Conservation (phyloP, 2,888 invertebrate species). For the Actias luna region DNA sequence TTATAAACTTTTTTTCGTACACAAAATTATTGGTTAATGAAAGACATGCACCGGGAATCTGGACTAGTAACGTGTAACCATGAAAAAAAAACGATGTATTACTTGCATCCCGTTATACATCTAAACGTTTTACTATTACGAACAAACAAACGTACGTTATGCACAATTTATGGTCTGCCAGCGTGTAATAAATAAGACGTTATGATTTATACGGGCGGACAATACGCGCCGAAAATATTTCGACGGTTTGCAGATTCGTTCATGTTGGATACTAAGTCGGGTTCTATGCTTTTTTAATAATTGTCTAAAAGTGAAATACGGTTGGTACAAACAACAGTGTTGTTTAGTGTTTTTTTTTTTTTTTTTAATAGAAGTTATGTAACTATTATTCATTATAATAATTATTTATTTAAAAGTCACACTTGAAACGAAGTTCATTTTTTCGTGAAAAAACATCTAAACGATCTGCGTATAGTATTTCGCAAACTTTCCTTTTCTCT, state of each 20-base stretch:
- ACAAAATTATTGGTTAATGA: not conserved
- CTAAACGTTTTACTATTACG: conserved; percentile 15
- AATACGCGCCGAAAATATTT: conserved; percentile 26
- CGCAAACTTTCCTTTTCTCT: too few relatives aligned
- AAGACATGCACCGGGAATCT: not conserved
- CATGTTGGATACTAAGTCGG: not conserved
- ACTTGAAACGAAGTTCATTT: too few relatives aligned
- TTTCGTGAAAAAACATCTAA: too few relatives aligned
- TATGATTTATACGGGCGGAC: conserved; percentile 33
- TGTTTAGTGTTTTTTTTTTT: too few relatives aligned
- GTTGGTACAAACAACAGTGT: too few relatives aligned
- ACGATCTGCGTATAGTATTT: too few relatives aligned
- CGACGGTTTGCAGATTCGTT: conserved; percentile 5
- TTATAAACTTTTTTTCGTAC: not conserved
- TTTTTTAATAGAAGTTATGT: too few relatives aligned
- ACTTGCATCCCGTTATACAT: conserved; percentile 11
- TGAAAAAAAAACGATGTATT: conserved; percentile 17
- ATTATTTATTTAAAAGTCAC: too few relatives aligned
- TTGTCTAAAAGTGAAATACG: too few relatives aligned
- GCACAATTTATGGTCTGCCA: conserved; percentile 18
- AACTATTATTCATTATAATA: too few relatives aligned
- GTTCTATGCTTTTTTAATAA: not conserved
- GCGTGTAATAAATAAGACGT: conserved; percentile 20
- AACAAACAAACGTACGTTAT: conserved; percentile 18
- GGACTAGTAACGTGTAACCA: conserved; percentile 8